Evolutionary conservation across 2,888 invertebrate species (phyloP).

Genomic region (Heteropelma amictum): DNA sequence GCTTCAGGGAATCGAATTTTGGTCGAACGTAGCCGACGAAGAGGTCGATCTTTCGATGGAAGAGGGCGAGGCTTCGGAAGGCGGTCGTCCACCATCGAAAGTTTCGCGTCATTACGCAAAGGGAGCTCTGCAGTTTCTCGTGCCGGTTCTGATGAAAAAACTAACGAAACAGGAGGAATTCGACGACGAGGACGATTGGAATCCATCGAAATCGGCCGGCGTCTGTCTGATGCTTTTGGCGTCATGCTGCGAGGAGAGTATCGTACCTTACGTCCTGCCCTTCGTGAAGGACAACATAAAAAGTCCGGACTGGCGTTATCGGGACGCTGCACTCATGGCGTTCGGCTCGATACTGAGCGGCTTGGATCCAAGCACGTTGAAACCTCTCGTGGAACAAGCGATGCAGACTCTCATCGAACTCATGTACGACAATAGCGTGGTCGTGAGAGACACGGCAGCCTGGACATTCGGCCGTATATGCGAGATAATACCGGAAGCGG

Average conservation of each 20-base stretch:
- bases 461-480: conserved; percentile 99
- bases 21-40: conserved; percentile 99
- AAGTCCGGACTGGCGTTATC: conserved; percentile 92
- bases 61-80: conserved; percentile 95
- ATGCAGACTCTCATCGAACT: conserved; percentile 96
- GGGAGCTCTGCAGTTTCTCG: conserved; percentile 96
- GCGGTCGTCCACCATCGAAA: conserved; percentile 93
- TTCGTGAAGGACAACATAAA: conserved; percentile 97
- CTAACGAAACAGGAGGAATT: conserved; percentile 97
- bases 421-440: conserved; percentile 96
- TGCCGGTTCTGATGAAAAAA: conserved; percentile 95
- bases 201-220: conserved; percentile 99
- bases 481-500: conserved; percentile 97
- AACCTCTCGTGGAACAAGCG: conserved; percentile 96
- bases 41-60: conserved; percentile 97
- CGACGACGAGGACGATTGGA: conserved; percentile 99
- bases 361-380: conserved; percentile 90
- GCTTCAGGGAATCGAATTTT: conserved; percentile 99
- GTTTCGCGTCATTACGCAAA: conserved; percentile 98
- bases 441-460: conserved; percentile 97
- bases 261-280: conserved; percentile 96
- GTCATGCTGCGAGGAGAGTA: conserved; percentile 97
- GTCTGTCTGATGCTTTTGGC: conserved; percentile 99
- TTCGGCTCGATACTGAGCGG: conserved; percentile 97
- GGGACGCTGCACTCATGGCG: conserved; percentile 99